phyloP scores from a whole-genome alignment of 2,888 invertebrate species.

The Tenodera sinensis region DNA sequence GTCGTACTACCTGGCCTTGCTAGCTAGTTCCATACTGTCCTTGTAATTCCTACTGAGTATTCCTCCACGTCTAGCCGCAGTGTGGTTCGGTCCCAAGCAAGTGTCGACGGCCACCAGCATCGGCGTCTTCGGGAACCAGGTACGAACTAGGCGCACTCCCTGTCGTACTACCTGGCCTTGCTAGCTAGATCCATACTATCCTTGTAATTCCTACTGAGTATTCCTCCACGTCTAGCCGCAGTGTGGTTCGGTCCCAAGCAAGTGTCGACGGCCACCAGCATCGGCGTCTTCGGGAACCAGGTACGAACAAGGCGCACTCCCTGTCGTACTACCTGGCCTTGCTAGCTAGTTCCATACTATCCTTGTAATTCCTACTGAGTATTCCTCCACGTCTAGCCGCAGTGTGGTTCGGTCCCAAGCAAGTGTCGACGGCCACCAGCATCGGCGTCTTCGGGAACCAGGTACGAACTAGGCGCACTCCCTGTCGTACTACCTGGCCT shows the following conservation, averaged over 20 bases:
- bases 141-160: no score
- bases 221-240: slow-evolving; percentile 65
- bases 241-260: slow-evolving; percentile 65
- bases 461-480: no score
- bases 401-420: slow-evolving; percentile 63
- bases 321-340: no score
- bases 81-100: slow-evolving; percentile 64
- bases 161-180: no score
- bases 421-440: slow-evolving; percentile 66
- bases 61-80: slow-evolving; percentile 64
- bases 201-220: slow-evolving; percentile 60
- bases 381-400: slow-evolving; percentile 66
- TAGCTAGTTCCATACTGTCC: no score
- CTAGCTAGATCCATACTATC: no score
- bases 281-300: slow-evolving; percentile 71
- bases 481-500: no score
- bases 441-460: slow-evolving; percentile 71
- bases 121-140: slow-evolving; percentile 68
- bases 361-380: slow-evolving; percentile 61
- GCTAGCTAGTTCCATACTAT: no score
- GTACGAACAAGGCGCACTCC: no score
- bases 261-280: slow-evolving; percentile 65
- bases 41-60: slow-evolving; percentile 62
- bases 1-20: no score
- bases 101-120: slow-evolving; percentile 67